Evolutionary conservation across 2,888 invertebrate species (phyloP), one percentile per base, ranked within the genome.

Genomic region (Helicoverpa assulta): DNA sequence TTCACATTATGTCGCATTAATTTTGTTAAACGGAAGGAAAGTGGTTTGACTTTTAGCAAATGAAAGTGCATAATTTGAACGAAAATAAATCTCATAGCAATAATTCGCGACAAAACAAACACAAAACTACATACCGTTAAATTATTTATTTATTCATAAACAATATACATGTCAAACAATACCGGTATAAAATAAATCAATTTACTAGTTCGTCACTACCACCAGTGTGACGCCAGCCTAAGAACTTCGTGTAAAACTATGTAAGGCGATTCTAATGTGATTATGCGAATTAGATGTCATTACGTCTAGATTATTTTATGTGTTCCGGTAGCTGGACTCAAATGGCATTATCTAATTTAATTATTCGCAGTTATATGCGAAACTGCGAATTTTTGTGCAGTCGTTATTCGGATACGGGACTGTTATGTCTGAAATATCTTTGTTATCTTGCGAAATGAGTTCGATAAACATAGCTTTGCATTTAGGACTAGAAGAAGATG

Each of bases 241-340:
- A 57, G 37, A 3, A 21, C 40, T 61, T 62, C 14, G 19, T 18
- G 21, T 51, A 65, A 72, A 75, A 64, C 50, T 58, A 40, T 61
- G 51, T 37, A 52, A 40, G 40, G 26, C 14, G 26, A 40, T 26
- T 21, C 62, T 21, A 54, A 21, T 58, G 21, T 61, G 57, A 65
- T 77, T 74, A 60, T 61, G 33, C 61, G 40, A 67, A 51, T 60
- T 56, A 73, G 55, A 37, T 66, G 53, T 73, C 50, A 53, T 58
- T 55, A 57, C 29, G n/a, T 58, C 19, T 60, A n/a, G 5, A 16
- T 29, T 14, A 0, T 10, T 1, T 40, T 5, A 40, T 19, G 56
- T 67, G 80, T 76, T 74, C 61, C 79, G 75, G 75, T 62, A 52
- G n/a, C 50, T 52, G 40, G 6, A 73, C 40, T 21, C 19, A 52